phyloP scores from a whole-genome alignment of 2,888 invertebrate genomes.

The Hetaerina titia region DNA sequence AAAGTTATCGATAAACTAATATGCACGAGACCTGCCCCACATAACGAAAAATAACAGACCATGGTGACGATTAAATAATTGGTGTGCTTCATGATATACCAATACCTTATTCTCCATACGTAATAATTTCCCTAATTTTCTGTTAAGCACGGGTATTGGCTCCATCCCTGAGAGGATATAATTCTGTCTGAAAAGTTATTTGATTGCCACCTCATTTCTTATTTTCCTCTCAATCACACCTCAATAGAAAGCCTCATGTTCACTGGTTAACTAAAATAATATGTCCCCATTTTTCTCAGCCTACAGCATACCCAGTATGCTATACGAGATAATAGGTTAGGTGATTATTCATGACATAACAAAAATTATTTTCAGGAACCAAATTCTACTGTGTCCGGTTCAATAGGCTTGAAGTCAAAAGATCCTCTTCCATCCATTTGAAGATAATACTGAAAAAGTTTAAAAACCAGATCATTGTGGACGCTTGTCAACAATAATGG shows the following conservation, averaged over 20 bases:
- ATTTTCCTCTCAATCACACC: conserved; percentile 6
- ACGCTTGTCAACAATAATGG: not conserved
- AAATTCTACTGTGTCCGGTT: conserved; percentile 92
- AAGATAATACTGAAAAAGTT: conserved; percentile 85
- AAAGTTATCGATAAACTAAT: conserved; percentile 3
- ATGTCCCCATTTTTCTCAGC: conserved; percentile 52
- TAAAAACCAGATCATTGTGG: conserved; percentile 48
- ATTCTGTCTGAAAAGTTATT: not conserved
- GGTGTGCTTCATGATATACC: conserved; percentile 15
- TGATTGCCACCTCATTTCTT: not conserved
- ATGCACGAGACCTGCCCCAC: conserved; percentile 35
- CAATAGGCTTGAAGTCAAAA: conserved; percentile 92
- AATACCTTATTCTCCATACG: conserved; percentile 33
- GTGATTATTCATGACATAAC: conserved; percentile 21
- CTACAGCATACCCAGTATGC: conserved; percentile 58
- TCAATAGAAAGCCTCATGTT: conserved; percentile 14
- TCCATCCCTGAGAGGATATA: conserved; percentile 33
- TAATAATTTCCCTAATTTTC: not conserved
- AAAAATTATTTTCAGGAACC: conserved; percentile 86
- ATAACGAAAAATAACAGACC: conserved; percentile 24
- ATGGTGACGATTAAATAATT: conserved; percentile 3
- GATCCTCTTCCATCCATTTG: conserved; percentile 97
- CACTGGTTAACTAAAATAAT: conserved; percentile 57
- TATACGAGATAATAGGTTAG: conserved; percentile 52
- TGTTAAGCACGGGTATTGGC: not conserved